Evolutionary conservation across 2,113 vertebrate species (phyloP), one percentile per base, ranked within the genome.

Genomic region (Syngnathus floridae): DNA sequence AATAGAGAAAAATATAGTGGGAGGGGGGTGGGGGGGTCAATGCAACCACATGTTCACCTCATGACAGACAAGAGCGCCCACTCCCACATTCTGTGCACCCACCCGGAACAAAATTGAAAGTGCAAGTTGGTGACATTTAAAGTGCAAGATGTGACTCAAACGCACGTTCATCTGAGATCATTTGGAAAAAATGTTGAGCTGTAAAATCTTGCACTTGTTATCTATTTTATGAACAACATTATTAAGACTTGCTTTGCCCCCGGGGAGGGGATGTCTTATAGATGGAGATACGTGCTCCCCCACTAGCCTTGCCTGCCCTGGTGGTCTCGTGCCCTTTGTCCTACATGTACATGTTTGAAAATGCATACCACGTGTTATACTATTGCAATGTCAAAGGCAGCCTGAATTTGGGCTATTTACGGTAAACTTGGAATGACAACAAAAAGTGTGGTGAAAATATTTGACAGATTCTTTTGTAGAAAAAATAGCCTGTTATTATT

Each of bases 301-400:
- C 70, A 37, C 72, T 69, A 69, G 54, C n/a, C 9, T 31, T 14
- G 17, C 62, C 75, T 61, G 63, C 75, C 73, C 61, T 10, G 81
- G 84, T 86, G 86, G 84, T 88, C 88, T 70, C 64, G 62, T 88
- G 86, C 88, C 85, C 86, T 90, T 92, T 91, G 87, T 88, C 89
- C 87, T 74, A 85, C 82, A 82, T 85, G 84, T 81, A 31, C 26
- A 31, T 31, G 26, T 31, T 31, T 74, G 77, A 78, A 86, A 86
- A 84, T 74, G 71, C 86, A 79, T 68, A 90, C 85, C 91, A 91
- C 90, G 90, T 91, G 90, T 88, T 88, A 74, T 84, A 31, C 26
- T 31, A 56, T 82, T 84, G 77, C 72, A 77, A 64, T 76, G 79
- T 85, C 80, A 87, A 71, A 83, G 66, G 62, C 17, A 74, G 73